Percentiles rank a stretch among this genome's conserved stretches.
Evolutionary conservation across 2,113 vertebrate species (phyloP).

Genomic region (Leptocoma aspasia): DNA sequence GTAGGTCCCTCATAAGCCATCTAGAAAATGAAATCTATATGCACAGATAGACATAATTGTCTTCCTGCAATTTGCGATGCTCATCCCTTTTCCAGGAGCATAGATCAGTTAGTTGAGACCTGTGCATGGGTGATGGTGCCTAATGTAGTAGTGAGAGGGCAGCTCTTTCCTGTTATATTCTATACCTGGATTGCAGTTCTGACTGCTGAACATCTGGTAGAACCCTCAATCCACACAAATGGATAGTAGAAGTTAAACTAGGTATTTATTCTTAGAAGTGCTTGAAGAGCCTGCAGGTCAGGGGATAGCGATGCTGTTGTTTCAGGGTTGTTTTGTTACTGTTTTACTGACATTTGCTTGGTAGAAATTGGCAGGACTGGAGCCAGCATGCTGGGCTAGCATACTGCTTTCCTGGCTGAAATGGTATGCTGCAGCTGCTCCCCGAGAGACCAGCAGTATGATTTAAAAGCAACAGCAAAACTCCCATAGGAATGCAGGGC

Average conservation of each 20-base stretch:
- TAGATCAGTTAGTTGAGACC: background rate
- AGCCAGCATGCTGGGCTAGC: background rate
- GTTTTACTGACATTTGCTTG: background rate
- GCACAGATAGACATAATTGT: background rate
- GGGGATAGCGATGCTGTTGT: background rate
- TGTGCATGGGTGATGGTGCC: background rate
- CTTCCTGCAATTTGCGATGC: background rate
- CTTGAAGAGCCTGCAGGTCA: background rate
- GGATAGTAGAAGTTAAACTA: background rate
- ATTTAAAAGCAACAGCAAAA: slow-evolving; percentile 39
- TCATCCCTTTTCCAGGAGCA: background rate
- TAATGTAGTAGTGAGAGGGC: background rate
- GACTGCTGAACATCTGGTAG: background rate
- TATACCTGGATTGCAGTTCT: background rate
- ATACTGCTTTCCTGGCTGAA: slow-evolving; percentile 3
- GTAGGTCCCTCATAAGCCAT: background rate
- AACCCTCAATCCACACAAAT: background rate
- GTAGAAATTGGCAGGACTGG: background rate
- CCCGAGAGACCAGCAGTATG: background rate
- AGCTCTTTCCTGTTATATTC: background rate
- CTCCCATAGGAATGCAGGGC: background rate
- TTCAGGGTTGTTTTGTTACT: background rate
- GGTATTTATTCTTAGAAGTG: background rate
- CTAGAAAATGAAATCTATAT: background rate
- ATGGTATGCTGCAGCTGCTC: slow-evolving; percentile 43